Conservation (phyloP, 2,888 invertebrate species). For the Thecocarcelia acutangulata region DNA sequence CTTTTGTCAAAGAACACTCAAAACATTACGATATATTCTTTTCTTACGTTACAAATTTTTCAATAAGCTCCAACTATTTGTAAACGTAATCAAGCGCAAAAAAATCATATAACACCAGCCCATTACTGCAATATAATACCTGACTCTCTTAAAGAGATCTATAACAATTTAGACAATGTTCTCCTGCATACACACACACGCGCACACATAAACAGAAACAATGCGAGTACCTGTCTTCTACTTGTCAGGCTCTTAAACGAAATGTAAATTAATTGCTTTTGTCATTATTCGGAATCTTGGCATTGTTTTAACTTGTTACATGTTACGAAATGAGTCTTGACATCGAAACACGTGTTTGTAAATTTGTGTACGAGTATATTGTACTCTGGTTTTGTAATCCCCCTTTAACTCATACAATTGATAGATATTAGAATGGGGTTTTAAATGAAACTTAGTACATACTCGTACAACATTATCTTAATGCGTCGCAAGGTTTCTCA, state of each 20-base stretch:
- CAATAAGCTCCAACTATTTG: conserved; percentile 69
- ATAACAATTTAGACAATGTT: conserved; percentile 15
- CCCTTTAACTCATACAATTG: conserved; percentile 14
- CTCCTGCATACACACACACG: background rate
- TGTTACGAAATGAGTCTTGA: conserved; percentile 60
- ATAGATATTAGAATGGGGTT: background rate
- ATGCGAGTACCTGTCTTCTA: conserved; percentile 63
- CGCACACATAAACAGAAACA: background rate
- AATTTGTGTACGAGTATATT: background rate
- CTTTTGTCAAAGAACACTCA: conserved; percentile 23
- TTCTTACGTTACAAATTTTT: no score
- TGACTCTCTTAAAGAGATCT: background rate
- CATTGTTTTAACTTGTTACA: conserved; percentile 74
- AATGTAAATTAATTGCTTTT: conserved; percentile 80
- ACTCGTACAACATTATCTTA: conserved; percentile 18
- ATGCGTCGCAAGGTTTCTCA: conserved; percentile 29
- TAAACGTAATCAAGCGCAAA: conserved; percentile 76
- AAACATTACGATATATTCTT: no score
- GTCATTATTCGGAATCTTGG: conserved; percentile 80
- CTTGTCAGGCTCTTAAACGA: conserved; percentile 70
- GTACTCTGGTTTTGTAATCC: conserved; percentile 3
- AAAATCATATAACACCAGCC: conserved; percentile 21
- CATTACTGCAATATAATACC: conserved; percentile 20
- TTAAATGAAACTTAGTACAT: conserved; percentile 1
- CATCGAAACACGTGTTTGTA: no score